phyloP scores from a whole-genome alignment of 2,113 vertebrate species.

The Daphoenositta chrysoptera region DNA sequence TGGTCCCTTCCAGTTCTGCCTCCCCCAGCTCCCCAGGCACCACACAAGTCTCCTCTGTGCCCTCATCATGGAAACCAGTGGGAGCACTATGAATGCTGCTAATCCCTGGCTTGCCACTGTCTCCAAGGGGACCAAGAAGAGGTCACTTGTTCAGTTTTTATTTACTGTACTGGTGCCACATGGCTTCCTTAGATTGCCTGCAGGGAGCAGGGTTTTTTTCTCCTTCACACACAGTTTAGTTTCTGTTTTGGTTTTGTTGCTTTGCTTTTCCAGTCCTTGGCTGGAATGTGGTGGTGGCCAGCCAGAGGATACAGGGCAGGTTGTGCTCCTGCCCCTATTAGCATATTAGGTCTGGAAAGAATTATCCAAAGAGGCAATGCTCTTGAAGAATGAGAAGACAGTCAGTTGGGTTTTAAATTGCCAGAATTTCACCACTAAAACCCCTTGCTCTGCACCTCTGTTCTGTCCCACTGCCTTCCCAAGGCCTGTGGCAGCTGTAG shows the following conservation, averaged over 20 bases:
- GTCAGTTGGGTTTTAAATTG: not conserved
- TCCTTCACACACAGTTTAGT: not conserved
- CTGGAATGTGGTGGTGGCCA: not conserved
- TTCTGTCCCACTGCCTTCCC: not conserved
- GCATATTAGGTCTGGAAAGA: not conserved
- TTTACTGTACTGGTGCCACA: not conserved
- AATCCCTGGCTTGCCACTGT: not conserved
- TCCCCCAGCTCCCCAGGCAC: not conserved
- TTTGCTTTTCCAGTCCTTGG: not conserved
- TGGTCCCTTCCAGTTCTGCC: not conserved
- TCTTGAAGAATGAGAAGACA: not conserved
- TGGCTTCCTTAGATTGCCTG: not conserved
- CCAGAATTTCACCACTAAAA: not conserved
- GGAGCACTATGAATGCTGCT: not conserved
- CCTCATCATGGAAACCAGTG: not conserved
- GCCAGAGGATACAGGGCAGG: not conserved
- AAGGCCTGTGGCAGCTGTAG: not conserved
- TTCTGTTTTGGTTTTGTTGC: not conserved
- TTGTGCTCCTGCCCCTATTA: not conserved
- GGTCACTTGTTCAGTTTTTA: not conserved
- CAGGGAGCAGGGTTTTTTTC: not conserved
- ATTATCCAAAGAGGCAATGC: not conserved
- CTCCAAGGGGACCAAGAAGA: not conserved
- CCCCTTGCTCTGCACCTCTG: not conserved
- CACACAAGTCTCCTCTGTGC: not conserved